These are phyloP conservation scores for Drosophila kurseongensis DNA, from an alignment of 1,140 invertebrate genomes.

Conservation along the genomic window DNA sequence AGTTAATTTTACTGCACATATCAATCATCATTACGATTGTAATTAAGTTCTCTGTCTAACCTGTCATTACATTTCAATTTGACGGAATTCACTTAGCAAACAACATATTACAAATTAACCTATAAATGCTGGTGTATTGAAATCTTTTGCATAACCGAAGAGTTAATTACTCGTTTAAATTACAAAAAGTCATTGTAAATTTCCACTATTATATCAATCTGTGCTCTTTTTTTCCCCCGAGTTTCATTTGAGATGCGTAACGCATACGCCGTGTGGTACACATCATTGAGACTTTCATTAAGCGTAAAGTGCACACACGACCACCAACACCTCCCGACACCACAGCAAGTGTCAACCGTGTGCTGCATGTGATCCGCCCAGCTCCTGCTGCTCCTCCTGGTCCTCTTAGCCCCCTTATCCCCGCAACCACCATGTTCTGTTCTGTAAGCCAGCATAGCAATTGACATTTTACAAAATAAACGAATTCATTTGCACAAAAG, in stretches of 20 bases:
- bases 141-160: not conserved
- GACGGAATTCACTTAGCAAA: too few relatives aligned
- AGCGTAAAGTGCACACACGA: conserved; percentile 65
- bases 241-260: conserved; percentile 21
- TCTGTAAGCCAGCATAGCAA: conserved; percentile 62
- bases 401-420: conserved; percentile 5
- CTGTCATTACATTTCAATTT: not conserved
- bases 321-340: conserved; percentile 28
- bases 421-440: conserved; percentile 2
- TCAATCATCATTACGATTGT: conserved; percentile 18
- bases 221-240: not conserved
- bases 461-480: conserved; percentile 83
- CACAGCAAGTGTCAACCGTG: conserved; percentile 64
- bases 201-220: not conserved
- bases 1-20: conserved; percentile 13
- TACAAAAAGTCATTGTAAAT: not conserved
- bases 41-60: not conserved
- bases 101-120: too few relatives aligned
- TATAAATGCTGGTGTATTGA: not conserved
- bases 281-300: conserved; percentile 69
- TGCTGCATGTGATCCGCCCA: conserved; percentile 36
- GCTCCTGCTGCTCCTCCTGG: not conserved
- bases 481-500: conserved; percentile 80
- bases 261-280: conserved; percentile 66
- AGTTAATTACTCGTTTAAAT: conserved; percentile 1